These are phyloP conservation scores for Larimichthys crocea DNA, from an alignment of 2,113 vertebrate species.

Conservation along the genomic window DNA sequence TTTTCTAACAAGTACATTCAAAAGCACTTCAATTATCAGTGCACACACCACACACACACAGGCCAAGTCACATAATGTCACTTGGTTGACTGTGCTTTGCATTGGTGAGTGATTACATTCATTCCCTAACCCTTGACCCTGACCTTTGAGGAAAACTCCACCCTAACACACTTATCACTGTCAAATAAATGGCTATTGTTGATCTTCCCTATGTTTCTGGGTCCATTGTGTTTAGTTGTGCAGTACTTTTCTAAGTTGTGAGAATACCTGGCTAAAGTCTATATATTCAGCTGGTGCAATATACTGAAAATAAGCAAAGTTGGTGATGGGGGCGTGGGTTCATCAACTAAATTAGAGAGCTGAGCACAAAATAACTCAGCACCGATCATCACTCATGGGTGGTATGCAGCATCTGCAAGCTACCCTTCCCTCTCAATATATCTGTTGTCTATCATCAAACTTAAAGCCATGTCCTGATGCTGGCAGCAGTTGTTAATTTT, in stretches of 20 bases:
- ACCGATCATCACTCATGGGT: neutral
- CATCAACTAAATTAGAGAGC: neutral
- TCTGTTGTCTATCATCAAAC: neutral
- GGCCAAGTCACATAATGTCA: neutral
- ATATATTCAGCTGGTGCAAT: neutral
- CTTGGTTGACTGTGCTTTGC: constrained; percentile 16
- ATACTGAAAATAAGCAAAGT: neutral
- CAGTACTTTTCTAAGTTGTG: neutral
- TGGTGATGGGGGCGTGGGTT: neutral
- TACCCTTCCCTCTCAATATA: neutral
- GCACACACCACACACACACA: constrained; percentile 18
- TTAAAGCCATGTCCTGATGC: neutral
- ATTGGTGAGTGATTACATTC: constrained; percentile 28
- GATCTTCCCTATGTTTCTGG: constrained; percentile 14
- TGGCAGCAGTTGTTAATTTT: neutral
- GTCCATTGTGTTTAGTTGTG: neutral
- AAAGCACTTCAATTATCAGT: constrained; percentile 15
- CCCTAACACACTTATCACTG: constrained; percentile 27
- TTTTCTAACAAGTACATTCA: constrained; percentile 19
- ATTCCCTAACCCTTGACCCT: constrained; percentile 46
- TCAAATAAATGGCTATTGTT: constrained; percentile 39
- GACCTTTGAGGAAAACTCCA: constrained; percentile 45
- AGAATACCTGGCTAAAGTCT: neutral
- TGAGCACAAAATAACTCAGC: neutral
- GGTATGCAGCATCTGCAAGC: neutral